Conservation (phyloP, 2,797 vertebrate genomes). For the Microctenopoma stevenorrisi region DNA sequence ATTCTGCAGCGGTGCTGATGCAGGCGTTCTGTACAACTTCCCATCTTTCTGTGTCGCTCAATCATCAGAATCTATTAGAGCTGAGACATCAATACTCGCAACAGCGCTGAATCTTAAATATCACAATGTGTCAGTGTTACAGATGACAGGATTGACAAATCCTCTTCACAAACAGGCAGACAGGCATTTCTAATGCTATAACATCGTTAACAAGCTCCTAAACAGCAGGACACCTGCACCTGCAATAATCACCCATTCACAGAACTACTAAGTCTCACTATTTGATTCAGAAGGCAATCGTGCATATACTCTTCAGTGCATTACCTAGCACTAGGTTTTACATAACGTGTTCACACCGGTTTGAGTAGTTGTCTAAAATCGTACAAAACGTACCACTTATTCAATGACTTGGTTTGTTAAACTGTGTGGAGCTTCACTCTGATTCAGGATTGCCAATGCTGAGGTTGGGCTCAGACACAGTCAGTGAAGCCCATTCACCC, state of each 20-base stretch:
- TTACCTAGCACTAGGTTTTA: slow-evolving; percentile 52
- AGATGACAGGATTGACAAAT: slow-evolving; percentile 29
- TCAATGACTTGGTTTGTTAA: slow-evolving; percentile 40
- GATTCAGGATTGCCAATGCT: slow-evolving; percentile 51
- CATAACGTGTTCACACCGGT: slow-evolving; percentile 68
- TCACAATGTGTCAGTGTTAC: slow-evolving; percentile 24
- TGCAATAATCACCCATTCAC: slow-evolving; percentile 15
- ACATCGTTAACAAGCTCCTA: background rate
- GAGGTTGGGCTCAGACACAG: slow-evolving; percentile 48
- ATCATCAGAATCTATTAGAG: slow-evolving; percentile 37
- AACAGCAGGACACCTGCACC: slow-evolving; percentile 7
- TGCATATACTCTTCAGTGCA: slow-evolving; percentile 19
- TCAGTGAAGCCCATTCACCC: slow-evolving; percentile 67
- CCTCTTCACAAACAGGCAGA: slow-evolving; percentile 26
- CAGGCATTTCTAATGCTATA: slow-evolving; percentile 32
- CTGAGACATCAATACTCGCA: slow-evolving; percentile 42
- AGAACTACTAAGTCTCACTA: slow-evolving; percentile 16
- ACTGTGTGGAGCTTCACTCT: slow-evolving; percentile 41
- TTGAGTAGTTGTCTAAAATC: slow-evolving; percentile 42
- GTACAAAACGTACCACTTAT: slow-evolving; percentile 48
- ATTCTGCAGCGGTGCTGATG: slow-evolving; percentile 49
- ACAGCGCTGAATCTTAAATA: slow-evolving; percentile 46
- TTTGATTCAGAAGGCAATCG: slow-evolving; percentile 25
- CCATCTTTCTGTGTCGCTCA: slow-evolving; percentile 36
- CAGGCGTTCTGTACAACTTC: slow-evolving; percentile 52